Base-by-base conservation (phyloP, 2,113 vertebrate genomes). In the Leiothrix lutea region DNA sequence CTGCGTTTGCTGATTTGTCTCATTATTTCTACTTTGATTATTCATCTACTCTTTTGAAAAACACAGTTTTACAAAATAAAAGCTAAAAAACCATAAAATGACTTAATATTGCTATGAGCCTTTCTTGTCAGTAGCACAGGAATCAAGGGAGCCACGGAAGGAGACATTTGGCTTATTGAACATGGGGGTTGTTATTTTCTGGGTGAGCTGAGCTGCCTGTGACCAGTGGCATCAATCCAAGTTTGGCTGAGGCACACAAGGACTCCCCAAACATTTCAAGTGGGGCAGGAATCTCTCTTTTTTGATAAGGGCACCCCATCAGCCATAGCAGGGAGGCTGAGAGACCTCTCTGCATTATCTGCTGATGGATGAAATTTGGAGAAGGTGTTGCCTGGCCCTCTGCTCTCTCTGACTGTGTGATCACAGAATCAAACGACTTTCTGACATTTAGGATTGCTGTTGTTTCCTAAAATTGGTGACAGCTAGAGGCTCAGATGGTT, bases 11-110 rank as follows among this genome's bases (percentile, higher is more conserved):
- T 97, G 96, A 97, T 97, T 97, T 95, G 92, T 94, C 56, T 98
- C 97, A 97, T 98, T 97, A 98, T 97, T 97, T 95, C 95, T 96
- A 80, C 96, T 97, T 97, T 97, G 97, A 98, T 98, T 98, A 97
- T 97, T 95, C 94, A 93, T 80, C 78, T 58, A 69, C 74, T 80
- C 73, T 84, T 97, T 94, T 91, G 97, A 94, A 98, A 98, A 97
- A 96, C 86, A 93, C n/a, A 38, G 19, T 92, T 92, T 90, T 36
- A 72, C 84, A 82, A 90, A 93, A 90, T 75, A 51, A 92, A 93
- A 83, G 78, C 94, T 86, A 57, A 96, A 97, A 95, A 62, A 44
- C 56, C 57, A 26, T 80, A 95, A 92, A 92, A 79, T 87, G 54
- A 42, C 86, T 81, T 78, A 48, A 87, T 64, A 54, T 48, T 67